Percentiles rank a stretch among this genome's conserved stretches.
Evolutionary conservation across 2,113 vertebrate genomes (phyloP).

Genomic region (Platichthys stellatus): DNA sequence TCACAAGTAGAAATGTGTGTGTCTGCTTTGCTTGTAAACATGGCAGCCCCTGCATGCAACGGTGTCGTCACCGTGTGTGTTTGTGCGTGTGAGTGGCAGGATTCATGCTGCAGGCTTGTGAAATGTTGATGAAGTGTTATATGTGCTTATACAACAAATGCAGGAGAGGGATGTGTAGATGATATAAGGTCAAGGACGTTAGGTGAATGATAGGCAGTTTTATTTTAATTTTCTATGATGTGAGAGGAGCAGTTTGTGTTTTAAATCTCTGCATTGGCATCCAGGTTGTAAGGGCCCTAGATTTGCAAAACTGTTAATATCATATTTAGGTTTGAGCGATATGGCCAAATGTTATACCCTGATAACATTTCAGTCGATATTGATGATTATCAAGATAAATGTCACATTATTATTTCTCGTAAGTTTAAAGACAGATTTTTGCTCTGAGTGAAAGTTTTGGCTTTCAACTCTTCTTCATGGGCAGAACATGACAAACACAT

Average conservation of each 20-base stretch:
- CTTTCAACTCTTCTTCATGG: too few species aligned
- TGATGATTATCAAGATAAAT: too few species aligned
- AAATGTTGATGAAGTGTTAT: constrained; percentile 56
- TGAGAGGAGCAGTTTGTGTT: neutral
- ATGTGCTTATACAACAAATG: constrained; percentile 11
- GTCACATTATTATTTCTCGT: too few species aligned
- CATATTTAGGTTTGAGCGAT: too few species aligned
- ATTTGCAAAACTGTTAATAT: neutral
- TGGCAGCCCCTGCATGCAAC: neutral
- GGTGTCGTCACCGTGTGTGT: constrained; percentile 50
- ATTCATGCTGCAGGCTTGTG: constrained; percentile 56
- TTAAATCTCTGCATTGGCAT: neutral
- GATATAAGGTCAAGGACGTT: neutral
- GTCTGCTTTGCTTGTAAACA: constrained; percentile 44
- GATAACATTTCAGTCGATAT: too few species aligned
- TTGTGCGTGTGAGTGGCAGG: neutral
- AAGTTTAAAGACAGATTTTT: neutral
- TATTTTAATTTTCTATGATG: neutral
- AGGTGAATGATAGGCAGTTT: neutral
- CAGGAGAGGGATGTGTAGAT: neutral
- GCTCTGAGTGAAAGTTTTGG: neutral
- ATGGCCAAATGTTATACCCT: too few species aligned
- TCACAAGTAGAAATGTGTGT: neutral
- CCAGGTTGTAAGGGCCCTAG: neutral
- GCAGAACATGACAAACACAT: too few species aligned